Evolutionary conservation across 2,113 vertebrate species (phyloP), one percentile per base, ranked within the genome.

Genomic region (Parotia lawesii): DNA sequence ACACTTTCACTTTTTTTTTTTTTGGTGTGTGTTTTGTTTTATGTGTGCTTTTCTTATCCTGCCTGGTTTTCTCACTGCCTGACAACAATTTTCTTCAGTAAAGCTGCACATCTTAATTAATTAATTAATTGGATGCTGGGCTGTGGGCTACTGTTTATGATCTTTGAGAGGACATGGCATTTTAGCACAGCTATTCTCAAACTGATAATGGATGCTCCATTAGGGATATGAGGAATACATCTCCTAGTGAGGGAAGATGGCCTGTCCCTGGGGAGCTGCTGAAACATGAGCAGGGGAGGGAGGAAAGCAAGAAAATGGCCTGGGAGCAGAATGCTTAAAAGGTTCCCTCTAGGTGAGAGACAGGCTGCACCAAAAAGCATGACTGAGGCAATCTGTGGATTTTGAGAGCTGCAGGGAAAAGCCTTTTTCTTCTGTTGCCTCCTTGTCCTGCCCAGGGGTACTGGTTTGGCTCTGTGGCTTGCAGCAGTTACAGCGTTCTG

Each of bases 71-170:
- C 42, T 82, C 18, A 20, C 44, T 75, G 53, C 45, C 54, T 72
- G 31, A 76, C 67, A 79, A 57, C 22, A 91, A 40, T 67, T 85
- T 79, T 93, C 67, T 87, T 73, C 47, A 58, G 50, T 65, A 79
- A 87, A 82, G 62, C 38, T 22, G 12, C 29, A 85, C 12, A 62
- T 77, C 38, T 73, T 77, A 56, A 57, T 90, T 76, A 72, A 57
- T 90, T 76, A 72, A 88, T 83, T 61, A 85, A 70, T 54, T 83
- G 33, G 35, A 38, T 10, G 19, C 33, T 83, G 47, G 33, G 31
- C 71, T 87, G 50, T 73, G 62, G 53, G 62, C 37, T 96, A 35
- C 62, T 66, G 25, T 70, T 94, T 58, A 70, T 35, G 29, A 61
- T 54, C 37, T 91, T 83, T 54, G 38, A 62, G 47, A 85, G 29